Base-by-base conservation (phyloP, 2,797 vertebrate genomes). In the Sebastes flavidus region DNA sequence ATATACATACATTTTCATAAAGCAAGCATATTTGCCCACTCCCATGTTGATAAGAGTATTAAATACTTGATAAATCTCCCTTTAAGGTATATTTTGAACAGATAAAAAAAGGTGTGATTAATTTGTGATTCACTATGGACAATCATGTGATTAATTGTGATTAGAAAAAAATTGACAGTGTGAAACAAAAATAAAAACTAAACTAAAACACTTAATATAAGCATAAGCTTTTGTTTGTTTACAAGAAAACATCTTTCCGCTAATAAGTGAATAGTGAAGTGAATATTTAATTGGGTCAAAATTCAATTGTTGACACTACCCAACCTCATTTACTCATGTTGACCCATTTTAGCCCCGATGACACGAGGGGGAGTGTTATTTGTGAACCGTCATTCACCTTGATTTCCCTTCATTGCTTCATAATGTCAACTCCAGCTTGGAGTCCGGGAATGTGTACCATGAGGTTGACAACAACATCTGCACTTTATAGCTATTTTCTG, bases 301-400 rank as follows among this genome's bases (percentile, higher is more conserved):
- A 30, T 29, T 38, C 13, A 69, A 16, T 56, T 77, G 46, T 55
- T 74, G 22, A 75, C 71, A 54, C 61, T 34, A 22, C 11, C 7
- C 20, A 13, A 77, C 55, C 76, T 34, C n/a, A 59, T 84, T 82
- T 32, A 18, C 7, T 79, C 10, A 65, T 60, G 2, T 22, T 79
- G 65, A 77, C 38, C 72, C 32, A 22, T 25, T 82, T 70, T 66
- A 36, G 22, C 25, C 71, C 60, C 6, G 20, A 65, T 83, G 70
- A 81, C 60, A 65, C n/a, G 2, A 10, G 65, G 7, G 78, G 49
- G 29, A 32, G 69, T 34, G 38, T 62, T 87, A 75, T 87, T 86
- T 86, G 72, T 77, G 74, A 62, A 62, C 60, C 24, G 18, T 68
- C 63, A 29, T 71, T 85, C 62, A 88, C 87, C 77, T 85, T 78